Percentiles rank a stretch among this genome's conserved stretches.
These are phyloP conservation scores for Tineola bisselliella DNA, from an alignment of 2,888 invertebrate genomes.

Conservation along the genomic window DNA sequence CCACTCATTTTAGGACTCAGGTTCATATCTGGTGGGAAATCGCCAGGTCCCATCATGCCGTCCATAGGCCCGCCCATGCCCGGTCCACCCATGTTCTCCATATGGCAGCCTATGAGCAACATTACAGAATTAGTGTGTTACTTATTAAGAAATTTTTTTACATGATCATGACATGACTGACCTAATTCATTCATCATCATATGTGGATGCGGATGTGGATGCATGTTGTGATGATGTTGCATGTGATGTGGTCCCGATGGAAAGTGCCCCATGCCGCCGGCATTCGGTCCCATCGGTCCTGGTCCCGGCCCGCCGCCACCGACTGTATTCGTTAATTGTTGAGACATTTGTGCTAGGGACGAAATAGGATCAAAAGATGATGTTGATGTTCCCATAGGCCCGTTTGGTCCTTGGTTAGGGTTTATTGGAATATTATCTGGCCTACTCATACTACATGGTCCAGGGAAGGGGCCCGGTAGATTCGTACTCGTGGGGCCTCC, in stretches of 20 bases:
- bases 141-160: no score
- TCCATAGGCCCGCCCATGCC: slow-evolving; percentile 66
- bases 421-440: slow-evolving; percentile 60
- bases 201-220: slow-evolving; percentile 57
- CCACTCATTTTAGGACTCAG: slow-evolving; percentile 75
- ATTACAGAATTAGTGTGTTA: no score
- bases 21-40: slow-evolving; percentile 63
- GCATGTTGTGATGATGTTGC: slow-evolving; percentile 60
- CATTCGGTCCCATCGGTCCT: slow-evolving; percentile 46
- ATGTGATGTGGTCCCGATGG: slow-evolving; percentile 52
- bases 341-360: slow-evolving; percentile 94
- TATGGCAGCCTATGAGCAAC: slow-evolving; percentile 49
- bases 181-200: slow-evolving; percentile 66
- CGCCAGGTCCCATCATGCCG: slow-evolving; percentile 62
- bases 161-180: slow-evolving; percentile 18
- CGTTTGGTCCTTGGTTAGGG: slow-evolving; percentile 60
- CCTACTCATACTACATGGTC: slow-evolving; percentile 56
- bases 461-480: slow-evolving; percentile 63
- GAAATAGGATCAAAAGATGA: slow-evolving; percentile 91
- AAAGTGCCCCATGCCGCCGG: slow-evolving; percentile 45
- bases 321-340: slow-evolving; percentile 45
- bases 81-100: slow-evolving; percentile 59
- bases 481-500: slow-evolving; percentile 59
- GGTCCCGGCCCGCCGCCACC: slow-evolving; percentile 37
- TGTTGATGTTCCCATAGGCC: slow-evolving; percentile 65